These are phyloP conservation scores for Brachyopa scutellaris DNA, from an alignment of 2,888 invertebrate species.

Conservation along the genomic window DNA sequence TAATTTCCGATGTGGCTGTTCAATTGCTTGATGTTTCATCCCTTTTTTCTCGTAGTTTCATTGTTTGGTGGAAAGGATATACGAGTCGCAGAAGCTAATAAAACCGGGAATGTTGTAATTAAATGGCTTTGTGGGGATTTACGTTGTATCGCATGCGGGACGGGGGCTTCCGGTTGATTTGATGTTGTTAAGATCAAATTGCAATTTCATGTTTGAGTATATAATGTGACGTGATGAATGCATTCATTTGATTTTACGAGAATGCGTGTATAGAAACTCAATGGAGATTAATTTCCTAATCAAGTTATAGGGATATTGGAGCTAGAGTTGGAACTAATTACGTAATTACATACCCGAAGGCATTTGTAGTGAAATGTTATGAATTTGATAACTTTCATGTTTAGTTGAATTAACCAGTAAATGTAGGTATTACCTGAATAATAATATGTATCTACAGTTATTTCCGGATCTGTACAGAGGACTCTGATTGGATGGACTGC, in stretches of 20 bases:
- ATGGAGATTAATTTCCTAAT: conserved; percentile 69
- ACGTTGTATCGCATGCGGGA: conserved; percentile 57
- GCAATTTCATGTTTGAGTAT: conserved; percentile 68
- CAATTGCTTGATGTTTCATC: conserved; percentile 71
- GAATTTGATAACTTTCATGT: too few relatives aligned
- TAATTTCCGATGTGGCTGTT: conserved; percentile 73
- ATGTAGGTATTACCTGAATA: too few relatives aligned
- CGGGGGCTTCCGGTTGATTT: conserved; percentile 66
- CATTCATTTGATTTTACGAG: conserved; percentile 59
- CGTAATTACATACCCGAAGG: too few relatives aligned
- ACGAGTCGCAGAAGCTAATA: conserved; percentile 57
- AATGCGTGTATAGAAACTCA: conserved; percentile 15
- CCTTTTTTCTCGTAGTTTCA: conserved; percentile 45
- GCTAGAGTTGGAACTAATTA: conserved; percentile 6
- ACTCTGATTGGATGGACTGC: too few relatives aligned
- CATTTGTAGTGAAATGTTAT: too few relatives aligned
- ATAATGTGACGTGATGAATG: conserved; percentile 62
- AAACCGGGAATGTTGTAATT: conserved; percentile 71
- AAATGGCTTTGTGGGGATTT: conserved; percentile 72
- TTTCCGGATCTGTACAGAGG: too few relatives aligned
- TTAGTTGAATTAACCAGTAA: too few relatives aligned
- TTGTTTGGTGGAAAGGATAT: conserved; percentile 12
- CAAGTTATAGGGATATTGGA: conserved; percentile 56
- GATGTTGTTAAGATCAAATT: conserved; percentile 63
- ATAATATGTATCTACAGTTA: too few relatives aligned